Evolutionary conservation across 53 echinoderm and acorn worm species (phyloP), one percentile per base, ranked within the genome.

Genomic region (Stichopus horrens): DNA sequence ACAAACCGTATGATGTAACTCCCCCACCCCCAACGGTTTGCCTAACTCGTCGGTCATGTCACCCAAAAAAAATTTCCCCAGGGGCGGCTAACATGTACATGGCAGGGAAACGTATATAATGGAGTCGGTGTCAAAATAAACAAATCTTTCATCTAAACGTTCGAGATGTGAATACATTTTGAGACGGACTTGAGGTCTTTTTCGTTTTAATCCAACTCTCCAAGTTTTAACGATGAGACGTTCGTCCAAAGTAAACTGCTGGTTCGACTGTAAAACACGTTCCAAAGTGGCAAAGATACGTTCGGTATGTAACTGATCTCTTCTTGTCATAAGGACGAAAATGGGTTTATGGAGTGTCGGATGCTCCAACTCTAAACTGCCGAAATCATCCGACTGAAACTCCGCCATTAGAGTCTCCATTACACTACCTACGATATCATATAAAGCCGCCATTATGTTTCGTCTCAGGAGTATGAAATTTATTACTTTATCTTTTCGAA

Each of bases 21-120:
- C 3, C 89, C 89, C n/a, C n/a, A n/a, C n/a, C n/a, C n/a, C n/a
- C n/a, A n/a, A n/a, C 5, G 63, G 10, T 73, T 83, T 73, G n/a
- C n/a, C n/a, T 0, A 92, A 52, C 18, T 89, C 89, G 10, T 86
- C 86, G 10, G n/a, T n/a, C n/a, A n/a, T n/a, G n/a, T n/a, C n/a
- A n/a, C n/a, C n/a, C n/a, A n/a, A n/a, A n/a, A n/a, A n/a, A n/a
- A n/a, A n/a, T n/a, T n/a, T n/a, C n/a, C n/a, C 89, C 5, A 85
- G 66, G 5, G 74, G 86, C 8, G 89, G 57, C 19, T 89, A 86
- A 4, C 57, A 57, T 4, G 76, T 76, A 6, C 8, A 5, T 0
- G 66, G 23, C 6, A 76, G 7, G 8, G 83, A 83, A 55, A 92
- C 79, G 55, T 92, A 89, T 3, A 92, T 89, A 58, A 92, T 86